A percentile compares a stretch with the other conserved stretches of the same genome.
Conservation (phyloP, 2,888 invertebrate species). For the Drosophila affinis region DNA sequence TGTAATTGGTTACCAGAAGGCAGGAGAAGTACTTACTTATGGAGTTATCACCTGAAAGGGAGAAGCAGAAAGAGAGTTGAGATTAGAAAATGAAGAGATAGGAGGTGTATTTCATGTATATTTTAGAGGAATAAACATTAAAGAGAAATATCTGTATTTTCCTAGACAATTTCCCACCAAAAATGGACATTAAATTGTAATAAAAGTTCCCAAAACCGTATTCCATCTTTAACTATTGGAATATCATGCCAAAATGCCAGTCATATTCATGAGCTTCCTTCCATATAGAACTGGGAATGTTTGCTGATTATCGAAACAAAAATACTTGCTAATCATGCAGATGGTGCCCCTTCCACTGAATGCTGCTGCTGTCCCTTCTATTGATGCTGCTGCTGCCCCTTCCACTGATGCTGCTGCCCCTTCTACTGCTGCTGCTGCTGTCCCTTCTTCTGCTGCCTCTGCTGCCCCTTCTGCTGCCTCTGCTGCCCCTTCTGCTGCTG, state of each 20-base stretch:
- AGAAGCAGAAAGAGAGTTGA: constrained; percentile 16
- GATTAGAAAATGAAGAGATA: background rate
- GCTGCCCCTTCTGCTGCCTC: no score
- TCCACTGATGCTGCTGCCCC: no score
- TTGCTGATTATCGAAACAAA: constrained; percentile 64
- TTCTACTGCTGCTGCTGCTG: no score
- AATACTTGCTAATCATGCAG: constrained; percentile 74
- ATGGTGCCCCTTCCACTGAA: background rate
- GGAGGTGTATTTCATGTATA: no score
- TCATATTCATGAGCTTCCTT: constrained; percentile 54
- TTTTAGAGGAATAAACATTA: no score
- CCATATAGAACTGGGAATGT: constrained; percentile 51
- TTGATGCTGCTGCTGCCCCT: constrained; percentile 3
- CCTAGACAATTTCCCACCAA: background rate
- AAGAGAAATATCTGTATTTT: no score
- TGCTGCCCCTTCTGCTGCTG: background rate
- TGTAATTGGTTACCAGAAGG: constrained; percentile 27
- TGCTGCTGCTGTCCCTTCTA: background rate
- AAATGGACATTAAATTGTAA: background rate
- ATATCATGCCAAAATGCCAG: constrained; percentile 51
- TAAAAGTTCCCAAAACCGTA: background rate
- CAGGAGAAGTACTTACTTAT: constrained; percentile 81
- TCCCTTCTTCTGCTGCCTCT: no score
- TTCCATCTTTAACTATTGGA: constrained; percentile 33
- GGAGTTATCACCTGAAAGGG: constrained; percentile 82